These are phyloP conservation scores for Tetramorium parvispinum DNA, from an alignment of 1,140 invertebrate genomes.

Conservation along the genomic window DNA sequence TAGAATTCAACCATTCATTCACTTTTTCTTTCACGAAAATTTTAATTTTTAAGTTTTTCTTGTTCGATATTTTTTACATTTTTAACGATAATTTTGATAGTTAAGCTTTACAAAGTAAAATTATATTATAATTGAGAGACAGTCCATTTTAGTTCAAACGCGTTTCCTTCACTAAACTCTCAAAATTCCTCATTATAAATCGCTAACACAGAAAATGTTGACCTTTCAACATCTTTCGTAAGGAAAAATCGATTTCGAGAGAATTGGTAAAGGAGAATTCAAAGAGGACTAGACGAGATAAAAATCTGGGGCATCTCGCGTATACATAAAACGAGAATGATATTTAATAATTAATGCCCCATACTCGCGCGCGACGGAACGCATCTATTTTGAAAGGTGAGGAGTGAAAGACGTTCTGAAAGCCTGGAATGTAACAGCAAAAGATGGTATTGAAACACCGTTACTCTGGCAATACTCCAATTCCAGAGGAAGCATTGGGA, in stretches of 20 bases:
- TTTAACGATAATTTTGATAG: not conserved
- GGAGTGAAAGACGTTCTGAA: conserved; percentile 11
- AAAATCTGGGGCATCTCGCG: not conserved
- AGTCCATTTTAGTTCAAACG: not conserved
- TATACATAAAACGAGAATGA: not conserved
- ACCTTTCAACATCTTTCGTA: not conserved
- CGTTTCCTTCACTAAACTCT: not conserved
- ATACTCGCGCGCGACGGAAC: not conserved
- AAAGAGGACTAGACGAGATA: not conserved
- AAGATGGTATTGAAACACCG: conserved; percentile 57
- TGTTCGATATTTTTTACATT: not conserved
- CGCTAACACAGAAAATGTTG: not conserved
- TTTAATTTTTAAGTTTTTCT: not conserved
- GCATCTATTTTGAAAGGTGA: conserved; percentile 23
- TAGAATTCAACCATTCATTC: not conserved
- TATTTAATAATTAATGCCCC: conserved; percentile 37
- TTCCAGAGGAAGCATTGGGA: conserved; percentile 46
- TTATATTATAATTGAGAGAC: not conserved
- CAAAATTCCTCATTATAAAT: not conserved
- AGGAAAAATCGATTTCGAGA: not conserved
- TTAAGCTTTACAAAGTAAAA: not conserved
- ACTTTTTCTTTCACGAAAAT: not conserved
- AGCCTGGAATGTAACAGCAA: conserved; percentile 36
- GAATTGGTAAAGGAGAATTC: not conserved
- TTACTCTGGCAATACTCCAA: conserved; percentile 54